phyloP scores from a whole-genome alignment of 2,797 vertebrate genomes.

The Clarias fuscus region DNA sequence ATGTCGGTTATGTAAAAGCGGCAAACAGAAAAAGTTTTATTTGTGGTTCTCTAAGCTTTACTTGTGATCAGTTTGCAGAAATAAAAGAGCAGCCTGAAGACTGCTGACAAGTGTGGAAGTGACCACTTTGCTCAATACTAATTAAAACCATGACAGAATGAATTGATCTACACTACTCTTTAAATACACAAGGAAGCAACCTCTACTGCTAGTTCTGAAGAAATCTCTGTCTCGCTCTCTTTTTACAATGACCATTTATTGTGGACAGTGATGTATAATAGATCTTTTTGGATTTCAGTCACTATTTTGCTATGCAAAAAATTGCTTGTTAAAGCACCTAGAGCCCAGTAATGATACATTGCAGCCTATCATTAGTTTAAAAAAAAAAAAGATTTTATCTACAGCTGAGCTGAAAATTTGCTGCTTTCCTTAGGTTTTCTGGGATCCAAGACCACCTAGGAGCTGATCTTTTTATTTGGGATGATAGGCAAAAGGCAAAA shows the following conservation, averaged over 20 bases:
- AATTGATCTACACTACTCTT: constrained; percentile 21
- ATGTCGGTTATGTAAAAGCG: not conserved
- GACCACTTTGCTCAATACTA: constrained; percentile 46
- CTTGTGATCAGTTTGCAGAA: constrained; percentile 35
- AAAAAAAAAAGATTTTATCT: no score
- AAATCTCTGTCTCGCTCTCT: not conserved
- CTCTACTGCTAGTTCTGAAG: not conserved
- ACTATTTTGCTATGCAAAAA: constrained; percentile 11
- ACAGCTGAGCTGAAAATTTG: constrained; percentile 20
- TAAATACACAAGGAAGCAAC: not conserved
- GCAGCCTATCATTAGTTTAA: not conserved
- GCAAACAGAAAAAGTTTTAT: not conserved
- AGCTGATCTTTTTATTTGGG: not conserved
- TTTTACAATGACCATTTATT: constrained; percentile 10
- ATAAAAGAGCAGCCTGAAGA: constrained; percentile 19
- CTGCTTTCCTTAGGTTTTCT: constrained; percentile 14
- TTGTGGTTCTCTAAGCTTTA: constrained; percentile 10
- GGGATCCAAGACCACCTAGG: constrained; percentile 6
- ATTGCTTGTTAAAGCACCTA: constrained; percentile 28
- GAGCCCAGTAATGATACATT: constrained; percentile 23
- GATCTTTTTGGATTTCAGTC: constrained; percentile 31
- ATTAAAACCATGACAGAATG: constrained; percentile 54
- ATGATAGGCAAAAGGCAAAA: not conserved
- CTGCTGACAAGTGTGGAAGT: constrained; percentile 33
- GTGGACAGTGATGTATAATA: constrained; percentile 25